Base-by-base conservation (phyloP, 2,113 vertebrate genomes). In the Glaucidium brasilianum region DNA sequence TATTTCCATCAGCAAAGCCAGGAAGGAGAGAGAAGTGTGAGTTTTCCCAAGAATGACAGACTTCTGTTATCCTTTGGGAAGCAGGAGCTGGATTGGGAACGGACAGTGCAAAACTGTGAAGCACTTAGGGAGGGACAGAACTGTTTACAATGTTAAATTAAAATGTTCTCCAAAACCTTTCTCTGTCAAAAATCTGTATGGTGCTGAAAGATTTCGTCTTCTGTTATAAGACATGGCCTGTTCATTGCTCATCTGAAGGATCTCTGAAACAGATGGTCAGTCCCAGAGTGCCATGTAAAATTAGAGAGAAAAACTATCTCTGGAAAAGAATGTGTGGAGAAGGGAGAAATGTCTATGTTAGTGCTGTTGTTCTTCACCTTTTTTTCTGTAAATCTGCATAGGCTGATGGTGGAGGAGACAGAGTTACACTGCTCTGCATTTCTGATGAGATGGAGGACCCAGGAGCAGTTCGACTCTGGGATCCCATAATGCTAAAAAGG, bases 181-280 rank as follows among this genome's bases (percentile, higher is more conserved):
- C 29, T 68, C 82, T 93, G 87, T 49, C 78, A 75, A 49, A 92
- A 82, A 30, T 63, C 81, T 55, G 39, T 30, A 9, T 83, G 56
- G 25, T 4, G 0, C 50, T 92, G 67, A 71, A 56, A 72, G 55
- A 69, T 53, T 94, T 86, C 22, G 23, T 41, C 49, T 92, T 63
- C 66, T 93, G 50, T 78, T 86, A 0, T 45, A 85, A 94, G 89
- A 76, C 35, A 58, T 19, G 16, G 19, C 29, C 63, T 67, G 14
- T 11, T 53, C 80, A 91, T 74, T 77, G 39, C 43, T 94, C 53
- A 49, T 69, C 76, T 69, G 84, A 80, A 49, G 68, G n/a, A 8
- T 91, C 74, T 77, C 45, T 67, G 85, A 90, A 97, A 74, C 92
- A 97, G 94, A 96, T 95, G 91, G 91, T n/a, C 90, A 88, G 12